These are phyloP conservation scores for Odobenus rosmarus DNA, from an alignment of 2,113 vertebrate genomes.

Conservation along the genomic window DNA sequence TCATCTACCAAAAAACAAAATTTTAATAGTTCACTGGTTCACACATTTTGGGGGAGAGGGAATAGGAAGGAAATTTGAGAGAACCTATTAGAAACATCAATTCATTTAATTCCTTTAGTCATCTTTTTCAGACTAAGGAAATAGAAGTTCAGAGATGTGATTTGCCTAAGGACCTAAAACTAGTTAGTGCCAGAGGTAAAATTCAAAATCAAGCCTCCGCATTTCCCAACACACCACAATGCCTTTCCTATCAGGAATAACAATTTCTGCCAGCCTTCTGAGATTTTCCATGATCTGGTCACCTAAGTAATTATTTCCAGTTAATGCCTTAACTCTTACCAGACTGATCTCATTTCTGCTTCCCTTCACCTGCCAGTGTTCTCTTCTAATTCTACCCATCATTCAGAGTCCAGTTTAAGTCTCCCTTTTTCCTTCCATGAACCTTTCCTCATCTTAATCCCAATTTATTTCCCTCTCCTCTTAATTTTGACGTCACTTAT, in stretches of 20 bases:
- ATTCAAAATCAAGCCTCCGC: not conserved
- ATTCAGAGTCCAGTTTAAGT: not conserved
- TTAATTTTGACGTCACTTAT: conserved; percentile 4
- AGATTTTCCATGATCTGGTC: not conserved
- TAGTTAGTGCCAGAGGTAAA: not conserved
- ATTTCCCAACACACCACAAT: not conserved
- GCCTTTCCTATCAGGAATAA: not conserved
- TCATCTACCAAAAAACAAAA: conserved; percentile 16
- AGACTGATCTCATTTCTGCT: not conserved
- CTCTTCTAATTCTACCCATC: conserved; percentile 18
- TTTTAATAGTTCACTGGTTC: conserved; percentile 4
- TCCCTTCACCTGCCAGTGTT: not conserved
- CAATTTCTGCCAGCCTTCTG: not conserved
- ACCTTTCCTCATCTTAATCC: not conserved
- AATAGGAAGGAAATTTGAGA: conserved; percentile 27
- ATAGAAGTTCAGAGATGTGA: conserved; percentile 35
- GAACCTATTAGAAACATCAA: not conserved
- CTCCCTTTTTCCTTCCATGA: not conserved
- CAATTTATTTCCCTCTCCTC: not conserved
- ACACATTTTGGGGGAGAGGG: not conserved
- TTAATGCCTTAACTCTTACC: conserved; percentile 9
- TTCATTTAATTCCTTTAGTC: not conserved
- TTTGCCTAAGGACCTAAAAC: not conserved
- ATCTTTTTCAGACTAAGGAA: not conserved
- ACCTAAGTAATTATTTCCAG: conserved; percentile 21